Percentiles rank a stretch among this genome's conserved stretches.
phyloP scores from a whole-genome alignment of 2,797 vertebrate genomes.

The Urophycis tenuis region DNA sequence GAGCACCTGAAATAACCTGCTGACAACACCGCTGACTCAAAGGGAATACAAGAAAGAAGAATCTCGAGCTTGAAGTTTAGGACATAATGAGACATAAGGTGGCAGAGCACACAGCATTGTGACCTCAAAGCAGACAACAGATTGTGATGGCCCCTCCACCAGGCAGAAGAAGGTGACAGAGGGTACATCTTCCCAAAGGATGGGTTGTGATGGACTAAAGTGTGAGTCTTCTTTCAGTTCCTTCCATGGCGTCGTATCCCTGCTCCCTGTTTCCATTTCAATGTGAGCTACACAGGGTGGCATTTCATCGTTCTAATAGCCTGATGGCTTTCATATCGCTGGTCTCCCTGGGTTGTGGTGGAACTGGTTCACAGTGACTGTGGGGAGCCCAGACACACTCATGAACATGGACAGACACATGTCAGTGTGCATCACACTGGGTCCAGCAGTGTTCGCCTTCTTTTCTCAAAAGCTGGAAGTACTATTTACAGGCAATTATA shows the following conservation, averaged over 20 bases:
- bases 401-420: constrained; percentile 22
- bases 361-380: constrained; percentile 16
- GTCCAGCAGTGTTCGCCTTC: constrained; percentile 19
- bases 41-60: not conserved
- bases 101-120: not conserved
- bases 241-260: not conserved
- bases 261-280: not conserved
- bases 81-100: too few relatives aligned
- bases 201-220: not conserved
- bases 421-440: constrained; percentile 9
- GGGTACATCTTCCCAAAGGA: not conserved
- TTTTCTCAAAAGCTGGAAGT: constrained; percentile 26
- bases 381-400: constrained; percentile 25
- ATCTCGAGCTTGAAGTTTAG: not conserved
- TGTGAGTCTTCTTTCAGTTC: constrained; percentile 8
- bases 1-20: not conserved
- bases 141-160: not conserved
- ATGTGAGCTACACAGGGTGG: constrained; percentile 8
- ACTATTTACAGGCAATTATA: constrained; percentile 20
- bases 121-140: not conserved
- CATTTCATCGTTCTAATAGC: not conserved
- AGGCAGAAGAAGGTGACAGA: not conserved
- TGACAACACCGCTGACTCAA: not conserved
- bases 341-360: constrained; percentile 3
- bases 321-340: not conserved